These are phyloP conservation scores for Pterocles orientalis DNA, from an alignment of 2,113 vertebrate genomes.

Conservation along the genomic window DNA sequence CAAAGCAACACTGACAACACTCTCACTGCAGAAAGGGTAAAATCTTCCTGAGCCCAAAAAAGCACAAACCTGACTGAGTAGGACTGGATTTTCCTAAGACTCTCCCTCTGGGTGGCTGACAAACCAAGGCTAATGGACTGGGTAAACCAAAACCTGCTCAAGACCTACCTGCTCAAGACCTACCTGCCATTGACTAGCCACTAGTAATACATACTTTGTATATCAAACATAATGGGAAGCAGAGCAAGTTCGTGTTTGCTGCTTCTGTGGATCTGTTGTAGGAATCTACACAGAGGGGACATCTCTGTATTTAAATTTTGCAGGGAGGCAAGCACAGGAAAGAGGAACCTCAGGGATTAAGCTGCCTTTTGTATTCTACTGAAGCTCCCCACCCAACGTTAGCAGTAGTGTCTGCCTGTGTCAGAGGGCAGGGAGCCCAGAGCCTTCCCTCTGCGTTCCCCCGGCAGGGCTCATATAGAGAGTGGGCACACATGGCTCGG, in stretches of 20 bases:
- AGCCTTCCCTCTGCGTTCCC: background rate
- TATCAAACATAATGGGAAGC: background rate
- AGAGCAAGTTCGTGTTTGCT: background rate
- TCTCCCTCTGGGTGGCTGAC: background rate
- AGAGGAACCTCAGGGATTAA: background rate
- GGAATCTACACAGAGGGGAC: background rate
- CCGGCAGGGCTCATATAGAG: background rate
- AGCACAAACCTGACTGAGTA: background rate
- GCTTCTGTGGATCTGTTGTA: background rate
- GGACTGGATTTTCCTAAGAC: background rate
- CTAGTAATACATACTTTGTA: background rate
- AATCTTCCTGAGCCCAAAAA: background rate
- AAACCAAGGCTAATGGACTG: background rate
- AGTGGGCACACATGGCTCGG: fast-evolving
- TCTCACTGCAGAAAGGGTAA: background rate
- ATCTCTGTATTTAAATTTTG: background rate
- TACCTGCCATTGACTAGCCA: background rate
- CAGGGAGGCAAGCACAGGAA: background rate
- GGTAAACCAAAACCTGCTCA: background rate
- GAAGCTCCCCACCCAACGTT: background rate
- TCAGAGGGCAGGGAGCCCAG: background rate
- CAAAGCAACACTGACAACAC: background rate
- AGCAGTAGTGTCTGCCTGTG: background rate
- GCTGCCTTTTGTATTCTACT: background rate
- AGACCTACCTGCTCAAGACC: background rate